Evolutionary conservation across 64 coral and sea anemone species (phyloP).

Genomic region (Dendrophyllia cribrosa): DNA sequence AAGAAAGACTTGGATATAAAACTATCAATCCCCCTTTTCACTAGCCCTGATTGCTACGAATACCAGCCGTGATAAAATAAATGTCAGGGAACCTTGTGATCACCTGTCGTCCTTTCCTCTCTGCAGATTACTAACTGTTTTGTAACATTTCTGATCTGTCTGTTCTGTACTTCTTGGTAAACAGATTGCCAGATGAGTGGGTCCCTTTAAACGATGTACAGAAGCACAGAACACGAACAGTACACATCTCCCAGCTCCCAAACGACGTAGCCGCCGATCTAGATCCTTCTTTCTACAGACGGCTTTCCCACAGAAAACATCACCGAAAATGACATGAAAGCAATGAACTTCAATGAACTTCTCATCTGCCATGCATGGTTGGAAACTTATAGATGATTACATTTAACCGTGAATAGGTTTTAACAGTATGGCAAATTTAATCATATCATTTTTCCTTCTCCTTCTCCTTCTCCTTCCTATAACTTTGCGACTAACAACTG

Average conservation of each 20-base stretch:
- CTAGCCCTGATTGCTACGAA: too few relatives aligned
- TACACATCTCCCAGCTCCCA: constrained; percentile 90
- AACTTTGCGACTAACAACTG: too few relatives aligned
- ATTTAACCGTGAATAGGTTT: too few relatives aligned
- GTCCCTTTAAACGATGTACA: constrained; percentile 77
- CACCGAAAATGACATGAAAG: constrained; percentile 77
- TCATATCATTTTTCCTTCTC: too few relatives aligned
- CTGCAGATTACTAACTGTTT: not conserved
- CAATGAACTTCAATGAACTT: not conserved
- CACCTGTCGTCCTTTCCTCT: too few relatives aligned
- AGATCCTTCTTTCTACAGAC: constrained; percentile 98
- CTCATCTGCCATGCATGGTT: too few relatives aligned
- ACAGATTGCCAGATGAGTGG: constrained; percentile 92
- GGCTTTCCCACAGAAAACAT: constrained; percentile 89
- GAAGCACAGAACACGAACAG: constrained; percentile 58
- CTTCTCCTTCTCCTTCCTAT: too few relatives aligned
- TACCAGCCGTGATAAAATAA: too few relatives aligned
- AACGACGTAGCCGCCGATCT: constrained; percentile 93
- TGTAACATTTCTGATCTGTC: not conserved
- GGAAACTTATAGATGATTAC: not conserved
- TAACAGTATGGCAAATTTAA: too few relatives aligned
- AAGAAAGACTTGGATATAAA: too few relatives aligned
- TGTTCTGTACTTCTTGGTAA: not conserved
- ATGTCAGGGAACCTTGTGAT: too few relatives aligned
- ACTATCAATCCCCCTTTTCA: too few relatives aligned